Percentiles rank a stretch among this genome's conserved stretches.
These are phyloP conservation scores for Ditula angustiorana DNA, from an alignment of 2,888 invertebrate species.

Conservation along the genomic window DNA sequence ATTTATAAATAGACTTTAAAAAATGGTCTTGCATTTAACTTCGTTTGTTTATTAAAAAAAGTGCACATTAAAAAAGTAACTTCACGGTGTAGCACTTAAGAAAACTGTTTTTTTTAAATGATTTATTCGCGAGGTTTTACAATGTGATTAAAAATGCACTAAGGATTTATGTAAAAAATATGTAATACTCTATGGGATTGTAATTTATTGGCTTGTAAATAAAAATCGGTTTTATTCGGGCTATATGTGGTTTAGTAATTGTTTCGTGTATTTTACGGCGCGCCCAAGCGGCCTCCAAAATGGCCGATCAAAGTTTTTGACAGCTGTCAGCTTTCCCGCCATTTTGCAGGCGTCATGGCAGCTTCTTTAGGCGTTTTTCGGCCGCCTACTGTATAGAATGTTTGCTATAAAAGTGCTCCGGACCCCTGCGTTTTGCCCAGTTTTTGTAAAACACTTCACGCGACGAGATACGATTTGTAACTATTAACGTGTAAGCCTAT, in stretches of 20 bases:
- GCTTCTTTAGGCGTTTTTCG: conserved; percentile 47
- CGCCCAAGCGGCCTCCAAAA: not conserved
- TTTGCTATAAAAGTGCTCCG: conserved; percentile 28
- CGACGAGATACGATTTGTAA: conserved; percentile 81
- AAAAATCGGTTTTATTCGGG: conserved; percentile 47
- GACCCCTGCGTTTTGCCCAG: conserved; percentile 46
- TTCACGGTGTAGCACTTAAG: conserved; percentile 43
- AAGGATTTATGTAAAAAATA: conserved; percentile 69
- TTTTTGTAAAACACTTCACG: conserved; percentile 58
- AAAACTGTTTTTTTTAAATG: conserved; percentile 22
- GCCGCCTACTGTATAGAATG: conserved; percentile 35
- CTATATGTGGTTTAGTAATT: conserved; percentile 50
- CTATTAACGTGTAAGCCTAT: conserved; percentile 84
- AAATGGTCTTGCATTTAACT: conserved; percentile 43
- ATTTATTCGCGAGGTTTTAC: conserved; percentile 50
- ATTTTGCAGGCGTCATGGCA: conserved; percentile 38
- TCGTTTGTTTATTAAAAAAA: conserved; percentile 48
- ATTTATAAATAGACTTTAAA: conserved; percentile 54
- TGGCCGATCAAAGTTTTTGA: conserved; percentile 6
- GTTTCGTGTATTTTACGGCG: conserved; percentile 39
- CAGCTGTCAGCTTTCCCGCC: conserved; percentile 34
- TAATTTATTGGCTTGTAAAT: conserved; percentile 64
- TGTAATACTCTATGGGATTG: conserved; percentile 69
- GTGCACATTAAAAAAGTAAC: conserved; percentile 65
- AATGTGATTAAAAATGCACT: conserved; percentile 78